Conservation (phyloP, 2,888 invertebrate genomes). For the Phymatocera aterrima region DNA sequence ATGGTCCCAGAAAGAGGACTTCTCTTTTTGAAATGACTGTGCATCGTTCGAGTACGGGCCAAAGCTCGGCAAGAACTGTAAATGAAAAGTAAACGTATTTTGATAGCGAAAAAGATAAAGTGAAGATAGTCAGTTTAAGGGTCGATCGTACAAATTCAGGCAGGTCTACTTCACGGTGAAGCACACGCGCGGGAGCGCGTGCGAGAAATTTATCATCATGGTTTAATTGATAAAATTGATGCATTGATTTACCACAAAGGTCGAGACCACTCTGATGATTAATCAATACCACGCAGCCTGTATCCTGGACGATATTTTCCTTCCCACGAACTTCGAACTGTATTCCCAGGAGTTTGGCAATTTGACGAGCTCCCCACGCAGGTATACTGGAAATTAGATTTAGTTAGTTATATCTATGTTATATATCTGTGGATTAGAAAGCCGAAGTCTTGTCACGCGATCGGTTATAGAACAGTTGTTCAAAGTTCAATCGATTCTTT, state of each 20-base stretch:
- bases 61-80: conserved; percentile 84
- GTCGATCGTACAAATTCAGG: too few relatives aligned
- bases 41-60: conserved; percentile 88
- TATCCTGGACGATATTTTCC: conserved; percentile 85
- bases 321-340: conserved; percentile 84
- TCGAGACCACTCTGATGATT: conserved; percentile 95
- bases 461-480: too few relatives aligned
- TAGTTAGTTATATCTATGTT: not conserved
- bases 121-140: too few relatives aligned
- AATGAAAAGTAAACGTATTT: conserved; percentile 36
- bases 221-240: conserved; percentile 35
- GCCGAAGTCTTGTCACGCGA: conserved; percentile 13
- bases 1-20: conserved; percentile 88
- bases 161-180: not conserved
- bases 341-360: conserved; percentile 81
- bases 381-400: conserved; percentile 78
- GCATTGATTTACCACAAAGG: conserved; percentile 81
- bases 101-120: too few relatives aligned
- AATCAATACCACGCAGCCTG: conserved; percentile 87
- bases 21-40: conserved; percentile 91
- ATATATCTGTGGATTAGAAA: conserved; percentile 2
- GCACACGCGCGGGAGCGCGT: not conserved
- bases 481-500: too few relatives aligned
- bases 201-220: not conserved
- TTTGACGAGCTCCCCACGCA: conserved; percentile 79